Percentiles rank a stretch among this genome's conserved stretches.
Evolutionary conservation across 2,797 vertebrate genomes (phyloP).

Genomic region (Sebastes variabilis): DNA sequence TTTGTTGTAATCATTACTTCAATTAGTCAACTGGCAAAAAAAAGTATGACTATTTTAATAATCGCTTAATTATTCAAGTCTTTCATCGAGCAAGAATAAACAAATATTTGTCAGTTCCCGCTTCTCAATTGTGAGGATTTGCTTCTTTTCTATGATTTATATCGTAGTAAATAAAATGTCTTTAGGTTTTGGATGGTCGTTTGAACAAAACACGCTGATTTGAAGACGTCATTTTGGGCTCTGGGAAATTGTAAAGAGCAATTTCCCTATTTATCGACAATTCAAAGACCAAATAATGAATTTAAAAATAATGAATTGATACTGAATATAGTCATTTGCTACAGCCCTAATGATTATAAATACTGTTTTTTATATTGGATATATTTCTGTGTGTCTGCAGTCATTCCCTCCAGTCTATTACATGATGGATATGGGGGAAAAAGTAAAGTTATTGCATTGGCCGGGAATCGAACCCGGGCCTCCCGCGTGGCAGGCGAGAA

Average conservation of each 20-base stretch:
- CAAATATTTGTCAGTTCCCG: neutral
- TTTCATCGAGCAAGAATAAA: neutral
- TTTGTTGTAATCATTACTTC: neutral
- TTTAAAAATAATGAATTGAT: neutral
- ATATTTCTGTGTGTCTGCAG: no score
- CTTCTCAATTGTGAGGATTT: neutral
- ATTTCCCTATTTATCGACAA: neutral
- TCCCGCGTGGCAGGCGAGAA: conserved; percentile 84
- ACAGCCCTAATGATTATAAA: neutral
- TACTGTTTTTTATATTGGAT: neutral
- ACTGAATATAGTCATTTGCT: neutral
- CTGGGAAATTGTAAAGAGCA: neutral
- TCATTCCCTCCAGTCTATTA: neutral
- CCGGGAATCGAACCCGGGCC: conserved; percentile 84
- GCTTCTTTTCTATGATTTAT: neutral
- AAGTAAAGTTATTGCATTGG: conserved; percentile 41
- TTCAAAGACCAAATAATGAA: neutral
- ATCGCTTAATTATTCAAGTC: neutral
- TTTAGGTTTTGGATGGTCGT: neutral
- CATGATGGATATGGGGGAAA: neutral
- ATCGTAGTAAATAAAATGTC: neutral
- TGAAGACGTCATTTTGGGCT: neutral
- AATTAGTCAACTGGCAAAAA: neutral
- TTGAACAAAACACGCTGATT: neutral
- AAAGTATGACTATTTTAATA: neutral